A percentile compares a stretch with the other conserved stretches of the same genome.
These are phyloP conservation scores for Drosophila setifemur DNA, from an alignment of 1,140 invertebrate species.

Conservation along the genomic window DNA sequence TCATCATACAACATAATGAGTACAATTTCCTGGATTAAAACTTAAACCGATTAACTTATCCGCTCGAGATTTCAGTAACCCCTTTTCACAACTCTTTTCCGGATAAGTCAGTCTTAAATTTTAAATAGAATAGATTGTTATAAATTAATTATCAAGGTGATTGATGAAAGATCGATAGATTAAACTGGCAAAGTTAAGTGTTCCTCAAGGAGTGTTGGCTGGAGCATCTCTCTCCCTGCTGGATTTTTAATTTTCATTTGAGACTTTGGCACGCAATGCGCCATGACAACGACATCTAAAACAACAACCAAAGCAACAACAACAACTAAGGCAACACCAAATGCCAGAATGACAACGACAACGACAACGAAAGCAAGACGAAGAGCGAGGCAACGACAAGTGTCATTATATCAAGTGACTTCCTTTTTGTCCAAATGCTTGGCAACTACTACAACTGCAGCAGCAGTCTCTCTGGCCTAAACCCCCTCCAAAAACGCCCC, in stretches of 20 bases:
- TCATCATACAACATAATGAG: too few species aligned
- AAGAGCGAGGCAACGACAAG: constrained; percentile 55
- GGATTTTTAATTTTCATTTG: constrained; percentile 1
- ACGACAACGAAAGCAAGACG: constrained; percentile 1
- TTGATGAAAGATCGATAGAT: constrained; percentile 16
- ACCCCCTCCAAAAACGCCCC: not conserved
- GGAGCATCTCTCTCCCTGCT: not conserved
- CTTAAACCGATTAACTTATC: too few species aligned
- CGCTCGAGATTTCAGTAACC: too few species aligned
- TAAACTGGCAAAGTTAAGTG: not conserved
- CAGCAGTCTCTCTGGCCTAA: constrained; percentile 27
- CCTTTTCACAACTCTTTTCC: too few species aligned
- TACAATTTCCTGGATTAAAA: too few species aligned
- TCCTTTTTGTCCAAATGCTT: constrained; percentile 57
- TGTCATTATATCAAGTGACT: constrained; percentile 77
- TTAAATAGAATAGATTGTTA: not conserved
- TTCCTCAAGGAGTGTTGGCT: not conserved
- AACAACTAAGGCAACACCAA: not conserved
- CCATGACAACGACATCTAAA: constrained; percentile 10
- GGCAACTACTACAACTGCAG: constrained; percentile 15
- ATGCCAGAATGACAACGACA: constrained; percentile 3
- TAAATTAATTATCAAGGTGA: constrained; percentile 25
- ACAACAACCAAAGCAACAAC: not conserved
- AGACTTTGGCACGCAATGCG: constrained; percentile 45
- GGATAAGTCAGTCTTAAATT: not conserved